phyloP scores from a whole-genome alignment of 2,797 vertebrate species.

The Cryptoblepharus egeriae region DNA sequence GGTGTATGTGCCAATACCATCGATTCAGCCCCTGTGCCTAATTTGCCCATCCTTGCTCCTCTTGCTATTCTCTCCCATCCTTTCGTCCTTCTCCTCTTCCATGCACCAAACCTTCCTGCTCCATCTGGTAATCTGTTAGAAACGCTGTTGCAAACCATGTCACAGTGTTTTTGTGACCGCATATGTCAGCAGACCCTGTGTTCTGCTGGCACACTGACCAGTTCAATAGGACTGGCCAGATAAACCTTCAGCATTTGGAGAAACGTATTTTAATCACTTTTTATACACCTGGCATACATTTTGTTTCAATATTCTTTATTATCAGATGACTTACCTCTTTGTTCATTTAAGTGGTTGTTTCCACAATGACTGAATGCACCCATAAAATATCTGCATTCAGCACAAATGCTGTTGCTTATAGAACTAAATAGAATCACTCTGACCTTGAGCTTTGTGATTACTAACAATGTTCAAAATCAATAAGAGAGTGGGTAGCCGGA shows the following conservation, averaged over 20 bases:
- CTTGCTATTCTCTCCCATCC: too few relatives aligned
- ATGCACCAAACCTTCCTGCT: too few relatives aligned
- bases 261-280: not conserved
- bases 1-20: too few relatives aligned
- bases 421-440: not conserved
- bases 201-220: too few relatives aligned
- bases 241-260: not conserved
- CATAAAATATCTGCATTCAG: slow-evolving; percentile 21
- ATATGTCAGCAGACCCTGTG: too few relatives aligned
- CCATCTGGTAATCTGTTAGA: too few relatives aligned
- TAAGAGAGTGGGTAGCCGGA: slow-evolving; percentile 11
- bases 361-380: not conserved
- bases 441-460: not conserved
- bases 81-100: too few relatives aligned
- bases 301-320: not conserved
- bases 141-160: too few relatives aligned
- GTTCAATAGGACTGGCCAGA: not conserved
- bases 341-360: slow-evolving; percentile 4
- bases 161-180: too few relatives aligned
- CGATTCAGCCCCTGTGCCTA: too few relatives aligned
- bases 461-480: slow-evolving; percentile 21
- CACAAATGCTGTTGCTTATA: slow-evolving; percentile 7
- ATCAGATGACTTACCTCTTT: not conserved
- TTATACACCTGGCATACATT: not conserved
- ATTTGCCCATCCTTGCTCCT: too few relatives aligned